Base-by-base conservation (phyloP, 2,888 invertebrate species). In the Cyrtodaria siliqua region DNA sequence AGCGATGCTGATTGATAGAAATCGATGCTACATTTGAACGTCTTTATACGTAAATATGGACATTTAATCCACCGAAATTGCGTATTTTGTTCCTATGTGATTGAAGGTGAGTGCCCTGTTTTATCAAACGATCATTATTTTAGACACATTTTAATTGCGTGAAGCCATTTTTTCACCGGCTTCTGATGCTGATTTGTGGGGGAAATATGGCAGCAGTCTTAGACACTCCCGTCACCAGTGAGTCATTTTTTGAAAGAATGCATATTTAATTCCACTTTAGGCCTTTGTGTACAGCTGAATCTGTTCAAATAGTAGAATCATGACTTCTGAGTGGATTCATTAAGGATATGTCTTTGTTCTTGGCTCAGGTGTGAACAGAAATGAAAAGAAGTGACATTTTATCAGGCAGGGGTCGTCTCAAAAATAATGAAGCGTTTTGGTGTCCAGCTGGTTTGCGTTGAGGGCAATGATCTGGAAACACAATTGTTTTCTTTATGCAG, bases 1-100 rank as follows among this genome's bases (percentile, higher is more conserved):
- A 69, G 69, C 75, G 62, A 56, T 42, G 66, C 27, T 70, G 76
- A 70, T 61, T 76, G 70, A 70, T 56, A 66, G 64, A 70, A 76
- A 64, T 70, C 66, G 66, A 76, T 69, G 53, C 63, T 12, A 23
- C 8, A 23, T 24, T 23, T 24, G 23, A 52, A 52, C 24, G 8
- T 23, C 2, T 18, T 52, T 52, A 3, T 8, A 26, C 52, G 52
- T 26, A 27, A 26, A 52, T 52, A 52, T 26, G 27, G 23, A 27
- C 24, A 50, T 18, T 20, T 23, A 47, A 16, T 20, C 18, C 18
- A 47, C 47, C 4, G 47, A 47, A n/a, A n/a, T n/a, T n/a, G n/a
- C n/a, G n/a, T n/a, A n/a, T n/a, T n/a, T n/a, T n/a, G n/a, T n/a
- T n/a, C n/a, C n/a, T n/a, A n/a, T n/a, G n/a, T n/a, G n/a, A n/a